Base-by-base conservation (phyloP, 64 coral and sea anemone species). In the Stylophora pistillata region DNA sequence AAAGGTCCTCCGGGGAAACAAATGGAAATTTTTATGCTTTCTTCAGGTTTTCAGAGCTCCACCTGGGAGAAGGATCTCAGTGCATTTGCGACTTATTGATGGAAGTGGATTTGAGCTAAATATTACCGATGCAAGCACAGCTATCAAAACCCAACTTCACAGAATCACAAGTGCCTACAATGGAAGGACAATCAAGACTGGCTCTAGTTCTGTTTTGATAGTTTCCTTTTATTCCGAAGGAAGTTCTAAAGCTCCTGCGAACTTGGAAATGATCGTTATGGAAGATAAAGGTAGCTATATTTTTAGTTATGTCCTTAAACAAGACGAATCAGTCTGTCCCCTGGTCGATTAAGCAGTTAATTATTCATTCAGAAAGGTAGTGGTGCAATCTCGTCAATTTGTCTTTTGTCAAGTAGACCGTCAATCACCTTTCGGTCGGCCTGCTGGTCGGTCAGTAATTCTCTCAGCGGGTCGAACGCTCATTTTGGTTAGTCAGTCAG, bases 161-260 rank as follows among this genome's bases (percentile, higher is more conserved):
- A 82, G 20, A 20, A 82, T 82, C 12, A 65, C 79, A 30, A 20
- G 27, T 30, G 60, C 65, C 10, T 82, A 82, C 79, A 65, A 82
- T 18, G 79, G 79, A 65, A 82, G 7, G 37, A 47, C 37, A 47
- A 4, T 47, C 7, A 47, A 47, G 37, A 47, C 37, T 47, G 37
- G 37, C 21, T n/a, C 31, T 7, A 31, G 16, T 30, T 60, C 60
- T 66, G 58, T 82, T 41, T 59, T 82, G 79, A 58, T 65, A 33
- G 9, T 82, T 52, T 52, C 58, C 17, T 82, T 65, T 16, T 65
- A 64, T 18, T 68, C 59, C n/a, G 65, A 65, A 82, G 58, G 79
- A 28, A 82, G 47, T 65, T 60, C 60, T 10, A 66, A 18, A 41
- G 27, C n/a, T 41, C 78, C 78, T 65, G 30, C 73, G 7, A 64